Evolutionary conservation across 2,888 invertebrate genomes (phyloP), one percentile per base, ranked within the genome.

Genomic region (Apamea anceps): DNA sequence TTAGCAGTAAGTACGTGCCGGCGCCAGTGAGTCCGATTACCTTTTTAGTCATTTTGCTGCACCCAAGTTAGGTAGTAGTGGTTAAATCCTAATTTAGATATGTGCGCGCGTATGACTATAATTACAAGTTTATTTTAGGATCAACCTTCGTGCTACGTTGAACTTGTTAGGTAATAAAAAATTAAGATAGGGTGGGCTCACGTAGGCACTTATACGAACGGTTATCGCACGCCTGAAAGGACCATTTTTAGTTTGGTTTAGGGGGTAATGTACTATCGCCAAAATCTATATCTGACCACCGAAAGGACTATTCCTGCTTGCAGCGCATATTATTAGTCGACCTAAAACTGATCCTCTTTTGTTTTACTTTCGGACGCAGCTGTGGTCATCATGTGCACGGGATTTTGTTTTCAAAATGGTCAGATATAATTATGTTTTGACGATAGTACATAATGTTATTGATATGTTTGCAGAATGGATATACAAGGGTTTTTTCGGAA

Each of bases 1-100:
- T 70, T 51, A 74, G n/a, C 25, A 3, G 4, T 72, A n/a, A 18
- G 42, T 48, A 42, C 13, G 28, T 13, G 28, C 32, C 18, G 80
- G 84, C 77, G 84, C 75, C 77, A 42, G 72, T 25, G 62, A 13
- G 81, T 45, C 75, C 68, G 57, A 72, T 70, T 68, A 72, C 80
- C 84, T 80, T 79, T 77, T 75, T 32, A 57, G 32, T 70, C 25
- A 62, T 62, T 66, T 28, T 54, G 45, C 15, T 71, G 57, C 60
- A 25, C 48, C 42, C 32, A 60, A 60, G 12, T 68, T 32, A 28
- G n/a, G 12, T 37, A 37, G 37, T n/a, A 60, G 13, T 60, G 60
- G 28, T 57, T 45, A 63, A 37, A n/a, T 15, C 74, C 70, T 65
- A 70, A 65, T 57, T 74, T 81, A 57, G 62, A 70, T 13, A 37